Conservation (phyloP, 2,888 invertebrate species). For the Tanytarsus gracilentus region DNA sequence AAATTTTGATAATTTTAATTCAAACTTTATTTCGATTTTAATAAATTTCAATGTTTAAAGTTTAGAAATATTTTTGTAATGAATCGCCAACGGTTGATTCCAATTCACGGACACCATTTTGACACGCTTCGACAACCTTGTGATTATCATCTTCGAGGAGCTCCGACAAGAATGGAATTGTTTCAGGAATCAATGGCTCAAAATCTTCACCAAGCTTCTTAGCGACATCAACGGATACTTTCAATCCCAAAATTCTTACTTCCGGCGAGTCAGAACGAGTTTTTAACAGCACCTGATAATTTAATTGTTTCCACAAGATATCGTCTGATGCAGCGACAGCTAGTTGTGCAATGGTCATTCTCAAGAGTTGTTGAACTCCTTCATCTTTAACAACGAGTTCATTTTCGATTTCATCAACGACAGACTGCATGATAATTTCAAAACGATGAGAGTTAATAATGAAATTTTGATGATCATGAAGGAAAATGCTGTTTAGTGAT, state of each 20-base stretch:
- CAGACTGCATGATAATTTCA: slow-evolving; percentile 71
- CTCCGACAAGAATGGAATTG: slow-evolving; percentile 88
- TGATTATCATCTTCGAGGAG: slow-evolving; percentile 83
- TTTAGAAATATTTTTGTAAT: slow-evolving; percentile 75
- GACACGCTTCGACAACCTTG: slow-evolving; percentile 69
- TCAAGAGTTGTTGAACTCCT: slow-evolving; percentile 52
- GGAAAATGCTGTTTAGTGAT: slow-evolving; percentile 68
- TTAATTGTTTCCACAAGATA: slow-evolving; percentile 78
- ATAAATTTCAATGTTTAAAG: too few species aligned
- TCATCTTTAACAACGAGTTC: slow-evolving; percentile 52
- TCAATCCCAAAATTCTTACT: slow-evolving; percentile 62
- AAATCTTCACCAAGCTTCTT: slow-evolving; percentile 81
- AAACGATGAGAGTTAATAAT: slow-evolving; percentile 73
- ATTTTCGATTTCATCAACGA: slow-evolving; percentile 84
- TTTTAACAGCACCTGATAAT: slow-evolving; percentile 83
- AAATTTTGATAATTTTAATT: too few species aligned
- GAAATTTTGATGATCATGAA: slow-evolving; percentile 75
- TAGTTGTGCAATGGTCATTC: slow-evolving; percentile 74
- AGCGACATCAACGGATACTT: slow-evolving; percentile 67
- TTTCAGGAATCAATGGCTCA: slow-evolving; percentile 79
- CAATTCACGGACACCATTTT: slow-evolving; percentile 70
- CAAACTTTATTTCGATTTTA: too few species aligned
- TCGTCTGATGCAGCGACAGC: slow-evolving; percentile 77
- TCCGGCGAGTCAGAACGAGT: slow-evolving; percentile 66
- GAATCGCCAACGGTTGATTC: slow-evolving; percentile 85